These are phyloP conservation scores for Silurus lanzhouensis DNA, from an alignment of 2,797 vertebrate species.

Conservation along the genomic window DNA sequence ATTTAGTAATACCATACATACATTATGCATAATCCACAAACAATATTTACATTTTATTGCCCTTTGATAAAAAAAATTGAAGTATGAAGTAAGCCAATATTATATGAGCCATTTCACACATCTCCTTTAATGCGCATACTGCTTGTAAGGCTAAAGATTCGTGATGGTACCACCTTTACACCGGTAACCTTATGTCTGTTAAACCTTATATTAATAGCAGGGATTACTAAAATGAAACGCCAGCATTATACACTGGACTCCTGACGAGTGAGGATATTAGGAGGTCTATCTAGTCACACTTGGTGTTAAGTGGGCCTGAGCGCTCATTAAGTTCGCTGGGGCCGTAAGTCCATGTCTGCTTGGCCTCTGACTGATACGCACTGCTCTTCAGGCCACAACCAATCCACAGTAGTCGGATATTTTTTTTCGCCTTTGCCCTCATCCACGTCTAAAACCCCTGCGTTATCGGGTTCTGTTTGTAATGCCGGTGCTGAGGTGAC, in stretches of 20 bases:
- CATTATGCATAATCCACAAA: slow-evolving; percentile 45
- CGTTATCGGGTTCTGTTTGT: slow-evolving; percentile 72
- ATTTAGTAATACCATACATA: slow-evolving; percentile 41
- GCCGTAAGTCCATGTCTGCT: slow-evolving; percentile 71
- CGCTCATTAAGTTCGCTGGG: slow-evolving; percentile 75
- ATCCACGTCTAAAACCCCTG: slow-evolving; percentile 65
- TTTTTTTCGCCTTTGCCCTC: slow-evolving; percentile 36
- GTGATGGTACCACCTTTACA: slow-evolving; percentile 59
- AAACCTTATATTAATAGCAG: slow-evolving; percentile 77
- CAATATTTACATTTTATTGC: slow-evolving; percentile 45
- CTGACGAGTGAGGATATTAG: slow-evolving; percentile 75
- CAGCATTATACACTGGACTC: slow-evolving; percentile 74
- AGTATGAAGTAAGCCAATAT: background rate
- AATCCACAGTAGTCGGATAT: slow-evolving; percentile 65
- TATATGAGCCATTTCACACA: background rate
- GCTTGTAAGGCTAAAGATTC: slow-evolving; percentile 44
- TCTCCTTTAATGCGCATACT: background rate
- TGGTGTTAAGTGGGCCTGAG: slow-evolving; percentile 77
- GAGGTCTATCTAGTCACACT: slow-evolving; percentile 73
- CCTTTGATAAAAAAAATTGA: slow-evolving; percentile 7
- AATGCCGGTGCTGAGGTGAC: slow-evolving; percentile 63
- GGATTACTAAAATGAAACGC: slow-evolving; percentile 78
- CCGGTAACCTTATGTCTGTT: slow-evolving; percentile 66
- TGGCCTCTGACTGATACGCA: slow-evolving; percentile 69
- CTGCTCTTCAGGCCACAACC: slow-evolving; percentile 63